Base-by-base conservation (phyloP, 2,113 vertebrate species). In the Lates calcarifer region DNA sequence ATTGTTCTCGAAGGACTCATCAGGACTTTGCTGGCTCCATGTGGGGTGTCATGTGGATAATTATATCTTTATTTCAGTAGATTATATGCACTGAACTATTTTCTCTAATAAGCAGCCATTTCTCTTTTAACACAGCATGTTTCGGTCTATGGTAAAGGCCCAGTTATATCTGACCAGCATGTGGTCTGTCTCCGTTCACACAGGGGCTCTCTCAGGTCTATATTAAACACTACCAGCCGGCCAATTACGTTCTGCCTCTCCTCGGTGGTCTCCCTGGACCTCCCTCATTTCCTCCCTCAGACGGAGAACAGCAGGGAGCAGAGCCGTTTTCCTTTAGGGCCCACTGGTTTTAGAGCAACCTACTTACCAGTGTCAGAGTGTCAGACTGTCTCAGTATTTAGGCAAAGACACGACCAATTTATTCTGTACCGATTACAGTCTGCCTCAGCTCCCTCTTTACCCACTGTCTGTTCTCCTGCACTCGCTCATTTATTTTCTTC, bases 321-420 rank as follows among this genome's bases (percentile, higher is more conserved):
- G 56, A n/a, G 69, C 31, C 5, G 35, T 71, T 79, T 62, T 57
- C 86, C 86, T 86, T 68, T 15, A 86, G 77, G 87, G 81, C 66
- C 80, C 49, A 13, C 81, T 73, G 6, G 37, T 87, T 90, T 90
- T 77, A 79, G 71, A 73, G 63, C 78, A 82, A 73, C 84, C 83
- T 90, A 86, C 86, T 84, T 88, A 45, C 81, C n/a, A 12, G 61
- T 56, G 73, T 72, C 77, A 71, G 57, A 18, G n/a, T 65, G 79
- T 81, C 85, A 85, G 62, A 39, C 49, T 4, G 74, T 69, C 65
- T 73, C 76, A 58, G 81, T 29, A 61, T 82, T 81, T 85, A 78
- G 31, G 64, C 66, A 35, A 62, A 74, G 74, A n/a, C n/a, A n/a
- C n/a, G n/a, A n/a, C n/a, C n/a, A n/a, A n/a, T n/a, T n/a, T n/a